phyloP scores from a whole-genome alignment of 2,888 invertebrate species.

The Mimumesa dahlbomi region DNA sequence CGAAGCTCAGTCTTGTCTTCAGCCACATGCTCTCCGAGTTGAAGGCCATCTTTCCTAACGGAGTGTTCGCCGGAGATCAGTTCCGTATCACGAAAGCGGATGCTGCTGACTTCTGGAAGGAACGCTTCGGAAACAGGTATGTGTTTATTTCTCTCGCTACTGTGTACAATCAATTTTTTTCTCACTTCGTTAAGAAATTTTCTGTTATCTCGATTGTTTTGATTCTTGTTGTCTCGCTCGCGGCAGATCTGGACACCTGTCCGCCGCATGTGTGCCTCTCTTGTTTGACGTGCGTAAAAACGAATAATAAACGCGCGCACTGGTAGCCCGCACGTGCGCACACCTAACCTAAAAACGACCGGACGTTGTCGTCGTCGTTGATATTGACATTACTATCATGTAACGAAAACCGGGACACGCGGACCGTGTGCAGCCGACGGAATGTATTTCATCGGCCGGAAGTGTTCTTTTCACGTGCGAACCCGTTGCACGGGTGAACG shows the following conservation, averaged over 20 bases:
- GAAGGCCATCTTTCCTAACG: slow-evolving; percentile 98
- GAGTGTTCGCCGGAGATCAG: slow-evolving; percentile 97
- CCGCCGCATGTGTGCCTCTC: slow-evolving; percentile 28
- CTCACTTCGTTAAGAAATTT: too few species aligned
- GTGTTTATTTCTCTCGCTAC: too few species aligned
- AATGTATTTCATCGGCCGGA: slow-evolving; percentile 8
- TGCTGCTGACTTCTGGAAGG: slow-evolving; percentile 99
- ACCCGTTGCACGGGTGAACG: neutral
- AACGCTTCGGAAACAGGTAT: slow-evolving; percentile 96
- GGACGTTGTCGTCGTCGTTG: slow-evolving; percentile 49
- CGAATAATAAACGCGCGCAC: slow-evolving; percentile 52
- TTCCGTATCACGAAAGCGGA: slow-evolving; percentile 99
- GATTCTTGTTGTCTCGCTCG: slow-evolving; percentile 1
- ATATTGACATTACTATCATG: slow-evolving; percentile 61
- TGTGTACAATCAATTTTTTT: slow-evolving; percentile 7
- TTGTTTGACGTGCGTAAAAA: slow-evolving; percentile 43
- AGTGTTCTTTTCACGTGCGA: slow-evolving; percentile 1
- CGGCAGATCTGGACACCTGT: slow-evolving; percentile 47
- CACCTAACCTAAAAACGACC: slow-evolving; percentile 64
- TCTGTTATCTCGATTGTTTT: neutral
- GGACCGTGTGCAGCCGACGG: slow-evolving; percentile 24
- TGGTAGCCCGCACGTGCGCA: slow-evolving; percentile 61
- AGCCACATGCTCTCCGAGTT: slow-evolving; percentile 99
- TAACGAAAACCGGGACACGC: slow-evolving; percentile 54
- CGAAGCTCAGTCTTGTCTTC: slow-evolving; percentile 98